phyloP scores from a whole-genome alignment of 2,888 invertebrate species.

The Dilophus febrilis region DNA sequence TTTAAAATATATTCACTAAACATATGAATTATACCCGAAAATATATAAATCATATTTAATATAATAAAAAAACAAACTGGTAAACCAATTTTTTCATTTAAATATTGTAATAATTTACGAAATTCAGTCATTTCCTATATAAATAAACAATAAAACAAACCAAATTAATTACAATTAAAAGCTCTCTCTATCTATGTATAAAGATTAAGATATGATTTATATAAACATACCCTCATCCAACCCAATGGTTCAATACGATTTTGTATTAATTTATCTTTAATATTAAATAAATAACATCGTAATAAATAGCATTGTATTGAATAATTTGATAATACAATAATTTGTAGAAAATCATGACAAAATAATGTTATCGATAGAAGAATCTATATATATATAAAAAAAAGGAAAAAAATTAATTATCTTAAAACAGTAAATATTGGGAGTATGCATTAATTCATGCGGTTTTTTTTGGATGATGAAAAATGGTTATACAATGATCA shows the following conservation, averaged over 20 bases:
- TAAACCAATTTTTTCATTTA: slow-evolving; percentile 59
- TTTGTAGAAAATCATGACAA: slow-evolving; percentile 60
- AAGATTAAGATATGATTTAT: too few species aligned
- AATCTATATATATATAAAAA: too few species aligned
- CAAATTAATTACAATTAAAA: too few species aligned
- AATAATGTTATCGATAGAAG: too few species aligned
- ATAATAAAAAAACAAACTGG: slow-evolving; percentile 62
- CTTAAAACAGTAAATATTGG: too few species aligned
- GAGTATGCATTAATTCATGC: too few species aligned
- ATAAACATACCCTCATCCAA: slow-evolving; percentile 52
- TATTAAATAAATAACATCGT: slow-evolving; percentile 52
- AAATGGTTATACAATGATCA: too few species aligned
- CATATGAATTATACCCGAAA: slow-evolving; percentile 51
- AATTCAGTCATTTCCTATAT: slow-evolving; percentile 63
- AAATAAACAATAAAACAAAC: slow-evolving; percentile 8
- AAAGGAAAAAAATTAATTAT: too few species aligned
- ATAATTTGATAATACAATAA: slow-evolving; percentile 66
- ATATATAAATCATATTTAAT: slow-evolving; percentile 54
- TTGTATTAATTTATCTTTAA: slow-evolving; percentile 53
- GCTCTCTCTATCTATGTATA: too few species aligned
- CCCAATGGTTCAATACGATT: slow-evolving; percentile 52
- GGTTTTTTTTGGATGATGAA: too few species aligned
- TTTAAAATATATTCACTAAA: slow-evolving; percentile 40
- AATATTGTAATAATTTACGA: slow-evolving; percentile 54
- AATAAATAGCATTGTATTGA: slow-evolving; percentile 65